Percentiles rank a stretch among this genome's conserved stretches.
phyloP scores from a whole-genome alignment of 2,797 vertebrate species.

The Galaxias olidus region DNA sequence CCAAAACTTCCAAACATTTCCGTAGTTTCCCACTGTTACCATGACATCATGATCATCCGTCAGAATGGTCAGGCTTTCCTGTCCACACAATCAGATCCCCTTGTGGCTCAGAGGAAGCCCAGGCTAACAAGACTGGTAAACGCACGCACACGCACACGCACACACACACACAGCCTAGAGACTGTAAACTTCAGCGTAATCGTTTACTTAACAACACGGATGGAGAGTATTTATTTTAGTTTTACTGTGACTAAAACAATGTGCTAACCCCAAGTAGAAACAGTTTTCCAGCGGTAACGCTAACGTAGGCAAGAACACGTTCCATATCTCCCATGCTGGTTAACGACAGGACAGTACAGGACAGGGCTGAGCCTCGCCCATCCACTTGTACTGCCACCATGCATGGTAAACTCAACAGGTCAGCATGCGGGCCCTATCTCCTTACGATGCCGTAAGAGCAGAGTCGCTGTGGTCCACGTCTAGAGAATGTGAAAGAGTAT shows the following conservation, averaged over 20 bases:
- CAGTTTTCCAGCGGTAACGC: too few relatives aligned
- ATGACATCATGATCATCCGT: conserved; percentile 46
- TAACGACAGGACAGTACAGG: too few relatives aligned
- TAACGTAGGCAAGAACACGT: too few relatives aligned
- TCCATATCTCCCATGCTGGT: too few relatives aligned
- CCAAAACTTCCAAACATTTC: conserved; percentile 20
- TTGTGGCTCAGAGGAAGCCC: conserved; percentile 47
- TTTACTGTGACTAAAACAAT: conserved; percentile 10
- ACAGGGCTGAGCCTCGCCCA: too few relatives aligned
- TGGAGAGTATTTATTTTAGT: neutral
- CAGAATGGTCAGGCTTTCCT: neutral
- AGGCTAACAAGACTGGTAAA: conserved; percentile 51
- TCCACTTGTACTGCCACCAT: too few relatives aligned
- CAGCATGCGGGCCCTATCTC: too few relatives aligned
- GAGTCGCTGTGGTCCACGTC: too few relatives aligned
- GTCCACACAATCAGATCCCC: neutral
- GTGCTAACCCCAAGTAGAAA: neutral
- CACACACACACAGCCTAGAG: neutral
- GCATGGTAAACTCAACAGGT: too few relatives aligned
- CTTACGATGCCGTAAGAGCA: too few relatives aligned
- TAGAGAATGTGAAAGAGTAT: too few relatives aligned
- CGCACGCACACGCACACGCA: conserved; percentile 36
- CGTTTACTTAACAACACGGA: neutral
- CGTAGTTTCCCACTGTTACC: neutral
- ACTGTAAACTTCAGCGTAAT: conserved; percentile 9